Evolutionary conservation across 2,113 vertebrate genomes (phyloP).

Genomic region (Chiloscyllium plagiosum): DNA sequence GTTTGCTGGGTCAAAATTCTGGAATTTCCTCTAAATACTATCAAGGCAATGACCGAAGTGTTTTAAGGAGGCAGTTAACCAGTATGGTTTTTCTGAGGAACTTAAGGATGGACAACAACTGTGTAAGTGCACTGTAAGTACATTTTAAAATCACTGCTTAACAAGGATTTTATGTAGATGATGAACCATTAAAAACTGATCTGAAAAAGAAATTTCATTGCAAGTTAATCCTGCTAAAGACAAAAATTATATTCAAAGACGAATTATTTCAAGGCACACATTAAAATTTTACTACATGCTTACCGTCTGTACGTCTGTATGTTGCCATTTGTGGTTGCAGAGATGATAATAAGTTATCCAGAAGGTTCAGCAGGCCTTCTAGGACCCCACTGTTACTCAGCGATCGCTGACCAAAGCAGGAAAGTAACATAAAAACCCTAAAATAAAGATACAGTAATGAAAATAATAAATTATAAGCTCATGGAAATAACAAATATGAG

Average conservation of each 20-base stretch:
- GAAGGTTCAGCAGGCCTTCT: slow-evolving; percentile 90
- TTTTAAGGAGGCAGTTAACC: not conserved
- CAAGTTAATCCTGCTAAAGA: not conserved
- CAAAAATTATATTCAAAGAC: not conserved
- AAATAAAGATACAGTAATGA: slow-evolving; percentile 39
- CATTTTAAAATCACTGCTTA: not conserved
- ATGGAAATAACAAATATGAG: not conserved
- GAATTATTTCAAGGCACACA: too few relatives aligned
- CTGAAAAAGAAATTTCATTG: not conserved
- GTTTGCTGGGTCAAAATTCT: not conserved
- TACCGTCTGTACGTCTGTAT: slow-evolving; percentile 83
- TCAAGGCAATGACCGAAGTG: not conserved
- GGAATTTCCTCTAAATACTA: not conserved
- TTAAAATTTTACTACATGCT: not conserved
- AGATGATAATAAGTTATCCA: slow-evolving; percentile 85
- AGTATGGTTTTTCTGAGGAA: not conserved
- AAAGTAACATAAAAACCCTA: slow-evolving; percentile 97
- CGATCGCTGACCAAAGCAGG: slow-evolving; percentile 95
- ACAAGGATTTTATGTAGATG: not conserved
- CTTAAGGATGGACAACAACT: not conserved
- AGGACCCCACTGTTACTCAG: slow-evolving; percentile 94
- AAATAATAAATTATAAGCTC: not conserved
- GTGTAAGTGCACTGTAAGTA: too few relatives aligned
- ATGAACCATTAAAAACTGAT: not conserved
- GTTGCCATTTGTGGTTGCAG: slow-evolving; percentile 76